Evolutionary conservation across 1,140 invertebrate species (phyloP).

Genomic region (Condylostylus longicornis): DNA sequence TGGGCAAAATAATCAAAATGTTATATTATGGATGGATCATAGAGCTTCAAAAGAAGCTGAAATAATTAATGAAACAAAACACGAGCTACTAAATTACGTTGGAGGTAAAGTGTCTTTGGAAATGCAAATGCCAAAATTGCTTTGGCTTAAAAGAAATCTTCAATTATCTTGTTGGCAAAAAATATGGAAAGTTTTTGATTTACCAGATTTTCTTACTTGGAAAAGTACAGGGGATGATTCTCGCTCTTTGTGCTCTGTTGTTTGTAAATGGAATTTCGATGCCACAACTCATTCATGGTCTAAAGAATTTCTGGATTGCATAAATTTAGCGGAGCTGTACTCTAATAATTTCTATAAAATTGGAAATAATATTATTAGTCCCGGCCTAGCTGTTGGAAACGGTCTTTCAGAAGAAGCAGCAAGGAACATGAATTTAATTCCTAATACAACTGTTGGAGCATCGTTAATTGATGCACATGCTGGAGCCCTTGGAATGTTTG

Average conservation of each 20-base stretch:
- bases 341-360: constrained; percentile 57
- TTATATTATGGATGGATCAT: constrained; percentile 97
- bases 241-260: constrained; percentile 77
- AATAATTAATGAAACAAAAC: constrained; percentile 60
- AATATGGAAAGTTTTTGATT: constrained; percentile 68
- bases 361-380: constrained; percentile 51
- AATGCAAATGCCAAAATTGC: constrained; percentile 90
- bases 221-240: constrained; percentile 63
- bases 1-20: constrained; percentile 57
- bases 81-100: constrained; percentile 68
- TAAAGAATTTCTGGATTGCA: constrained; percentile 50
- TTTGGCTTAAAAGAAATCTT: constrained; percentile 82
- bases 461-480: constrained; percentile 93
- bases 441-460: constrained; percentile 62
- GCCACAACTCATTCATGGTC: constrained; percentile 53
- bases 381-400: constrained; percentile 53
- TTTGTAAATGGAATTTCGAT: constrained; percentile 91
- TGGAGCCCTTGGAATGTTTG: constrained; percentile 74
- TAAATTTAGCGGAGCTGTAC: constrained; percentile 61
- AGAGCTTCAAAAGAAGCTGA: constrained; percentile 67
- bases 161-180: constrained; percentile 47
- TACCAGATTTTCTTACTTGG: constrained; percentile 91
- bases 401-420: constrained; percentile 53
- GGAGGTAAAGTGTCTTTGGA: constrained; percentile 86
- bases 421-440: constrained; percentile 47